These are phyloP conservation scores for Anthoscopus minutus DNA, from an alignment of 2,113 vertebrate species.

Conservation along the genomic window DNA sequence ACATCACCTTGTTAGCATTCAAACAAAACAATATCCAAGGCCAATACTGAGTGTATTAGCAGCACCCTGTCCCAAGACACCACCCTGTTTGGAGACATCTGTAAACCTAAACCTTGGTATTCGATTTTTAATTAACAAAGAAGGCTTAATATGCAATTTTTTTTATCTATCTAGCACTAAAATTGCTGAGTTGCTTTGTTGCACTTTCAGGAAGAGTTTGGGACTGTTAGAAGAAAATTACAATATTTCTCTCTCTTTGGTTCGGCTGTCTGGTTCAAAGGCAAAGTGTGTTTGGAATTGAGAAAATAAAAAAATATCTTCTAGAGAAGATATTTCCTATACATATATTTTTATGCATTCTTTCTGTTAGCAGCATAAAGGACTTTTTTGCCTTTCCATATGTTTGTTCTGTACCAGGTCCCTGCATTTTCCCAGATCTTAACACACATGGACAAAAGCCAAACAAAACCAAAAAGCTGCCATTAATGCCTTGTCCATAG, in stretches of 20 bases:
- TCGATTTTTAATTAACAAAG: conserved; percentile 72
- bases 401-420: not conserved
- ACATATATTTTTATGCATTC: not conserved
- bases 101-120: conserved; percentile 49
- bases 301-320: not conserved
- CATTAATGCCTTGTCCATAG: not conserved
- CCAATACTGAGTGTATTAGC: not conserved
- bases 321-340: not conserved
- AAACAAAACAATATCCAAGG: not conserved
- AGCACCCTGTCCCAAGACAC: not conserved
- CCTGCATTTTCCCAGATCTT: not conserved
- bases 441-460: not conserved
- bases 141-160: conserved; percentile 62
- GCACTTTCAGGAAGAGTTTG: conserved; percentile 62
- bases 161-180: conserved; percentile 63
- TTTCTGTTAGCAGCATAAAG: not conserved
- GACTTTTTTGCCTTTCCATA: not conserved
- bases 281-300: not conserved
- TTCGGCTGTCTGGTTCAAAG: conserved; percentile 57
- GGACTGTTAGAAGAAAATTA: conserved; percentile 61
- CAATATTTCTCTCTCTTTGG: conserved; percentile 30
- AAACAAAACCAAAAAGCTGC: not conserved
- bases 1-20: conserved; percentile 22
- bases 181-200: conserved; percentile 69
- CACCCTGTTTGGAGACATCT: conserved; percentile 43